Evolutionary conservation across 2,113 vertebrate species (phyloP), one percentile per base, ranked within the genome.

Genomic region (Tachycineta bicolor): DNA sequence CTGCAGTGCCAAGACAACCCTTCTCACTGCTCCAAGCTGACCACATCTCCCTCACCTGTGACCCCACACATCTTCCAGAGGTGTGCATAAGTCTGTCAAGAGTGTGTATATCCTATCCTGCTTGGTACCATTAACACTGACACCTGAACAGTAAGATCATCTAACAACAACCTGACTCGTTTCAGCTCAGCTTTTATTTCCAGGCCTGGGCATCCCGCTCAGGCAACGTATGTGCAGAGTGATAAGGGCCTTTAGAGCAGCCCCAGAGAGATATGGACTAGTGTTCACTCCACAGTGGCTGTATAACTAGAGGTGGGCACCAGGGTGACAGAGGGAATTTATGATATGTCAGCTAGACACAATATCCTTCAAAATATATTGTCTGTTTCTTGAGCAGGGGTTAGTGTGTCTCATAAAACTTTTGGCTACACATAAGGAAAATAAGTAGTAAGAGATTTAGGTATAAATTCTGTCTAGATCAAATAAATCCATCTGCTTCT

Each of bases 371-470:
- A 83, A 87, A 94, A 96, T 93, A 94, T 83, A 90, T 83, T 64
- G 71, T 77, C 52, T 89, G n/a, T 89, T 97, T 84, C 69, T 82
- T 58, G 41, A 94, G 71, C 47, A 75, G 79, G 23, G 76, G 88
- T 94, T 96, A 96, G 86, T 4, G 15, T 58, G n/a, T 64, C 90
- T 95, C 76, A 83, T 96, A 94, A 95, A 93, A 95, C 53, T 90
- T 94, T 75, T 92, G 76, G 79, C 86, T 93, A 67, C 73, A 79
- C 60, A 49, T 88, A 92, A 93, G 91, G 79, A 91, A 96, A 96
- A 79, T 84, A 93, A 85, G 70, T 82, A 94, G 94, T 88, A 91
- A 82, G 92, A 95, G 89, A 93, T 95, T 95, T 90, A 79, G 84
- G 59, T 95, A 71, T 86, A 93, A 94, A 94, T 93, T 96, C 83